Percentiles rank a stretch among this genome's conserved stretches.
phyloP scores from a whole-genome alignment of 2,888 invertebrate genomes.

The Xanthia icteritia region DNA sequence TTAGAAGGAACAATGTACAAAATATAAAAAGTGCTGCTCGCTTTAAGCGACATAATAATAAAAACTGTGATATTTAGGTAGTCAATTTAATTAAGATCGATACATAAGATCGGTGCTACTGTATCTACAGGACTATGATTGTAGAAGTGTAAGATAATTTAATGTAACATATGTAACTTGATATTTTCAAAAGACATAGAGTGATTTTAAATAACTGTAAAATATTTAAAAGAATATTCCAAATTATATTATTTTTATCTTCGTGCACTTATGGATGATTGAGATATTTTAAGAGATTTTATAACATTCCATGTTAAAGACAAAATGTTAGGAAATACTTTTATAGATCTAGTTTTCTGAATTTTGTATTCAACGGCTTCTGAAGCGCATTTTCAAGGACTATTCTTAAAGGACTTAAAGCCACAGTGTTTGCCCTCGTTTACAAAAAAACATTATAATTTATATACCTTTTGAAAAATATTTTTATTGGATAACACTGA shows the following conservation, averaged over 20 bases:
- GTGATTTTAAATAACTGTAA: conserved; percentile 41
- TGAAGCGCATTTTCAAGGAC: neutral
- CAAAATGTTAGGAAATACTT: conserved; percentile 38
- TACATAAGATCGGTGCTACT: conserved; percentile 38
- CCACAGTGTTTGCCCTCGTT: conserved; percentile 1
- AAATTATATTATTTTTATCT: conserved; percentile 25
- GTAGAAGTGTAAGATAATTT: conserved; percentile 29
- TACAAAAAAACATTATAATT: neutral
- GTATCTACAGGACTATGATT: conserved; percentile 27
- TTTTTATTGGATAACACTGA: neutral
- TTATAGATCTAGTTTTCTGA: conserved; percentile 9
- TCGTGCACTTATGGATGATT: conserved; percentile 34
- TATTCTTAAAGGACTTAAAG: neutral
- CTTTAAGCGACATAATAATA: conserved; percentile 74
- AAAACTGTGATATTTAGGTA: conserved; percentile 86
- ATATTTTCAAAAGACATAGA: conserved; percentile 54
- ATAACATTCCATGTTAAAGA: conserved; percentile 61
- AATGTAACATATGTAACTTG: conserved; percentile 21
- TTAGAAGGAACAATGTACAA: conserved; percentile 51
- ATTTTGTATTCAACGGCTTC: conserved; percentile 10
- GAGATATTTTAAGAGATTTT: conserved; percentile 39
- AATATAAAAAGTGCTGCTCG: conserved; percentile 68
- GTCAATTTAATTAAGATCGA: conserved; percentile 69
- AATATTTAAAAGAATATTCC: conserved; percentile 41
- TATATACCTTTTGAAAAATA: neutral